Base-by-base conservation (phyloP, 1,140 invertebrate species). In the Drosophila pectinifera region DNA sequence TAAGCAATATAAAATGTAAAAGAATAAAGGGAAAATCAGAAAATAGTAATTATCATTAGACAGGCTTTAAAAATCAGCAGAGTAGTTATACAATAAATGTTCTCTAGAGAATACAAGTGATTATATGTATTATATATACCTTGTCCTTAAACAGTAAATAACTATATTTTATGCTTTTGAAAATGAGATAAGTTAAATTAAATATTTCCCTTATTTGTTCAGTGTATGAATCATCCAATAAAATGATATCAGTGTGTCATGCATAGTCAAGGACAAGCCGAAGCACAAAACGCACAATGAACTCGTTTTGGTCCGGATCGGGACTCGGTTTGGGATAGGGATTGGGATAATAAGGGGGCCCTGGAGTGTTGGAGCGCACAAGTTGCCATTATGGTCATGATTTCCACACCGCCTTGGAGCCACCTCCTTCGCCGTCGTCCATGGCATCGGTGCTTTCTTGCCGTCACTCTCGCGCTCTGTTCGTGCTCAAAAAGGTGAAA, bases 321-420 rank as follows among this genome's bases (percentile, higher is more conserved):
- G 26, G 5, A 31, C n/a, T 24, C 24, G 24, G 24, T 8, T 28
- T 2, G 28, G 34, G 51, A 31, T 39, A 28, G 36, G 42, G 28
- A 53, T 77, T 31, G 48, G 70, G 58, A 77, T 70, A 76, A 68
- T 62, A 69, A 41, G 53, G 24, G 42, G 26, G 51, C 26, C 49
- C 42, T 43, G 43, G 53, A 61, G 74, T 70, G 74, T 49, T 78
- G 56, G 58, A 55, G 63, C 74, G 74, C 73, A 70, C 55, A 70
- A 70, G 73, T 62, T 77, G 73, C 73, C 73, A 78, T 78, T 78
- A 76, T 76, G 72, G 61, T 14, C 72, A 76, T 70, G 63, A 77
- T 70, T 77, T 77, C 54, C 54, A 58, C 51, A 51, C 39, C 61
- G 34, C 43, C 58, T 45, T 31, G 11, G 16, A 59, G 11, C 39